Percentiles rank a stretch among this genome's conserved stretches.
phyloP scores from a whole-genome alignment of 1,140 invertebrate genomes.

The Neomicropteryx cornuta region DNA sequence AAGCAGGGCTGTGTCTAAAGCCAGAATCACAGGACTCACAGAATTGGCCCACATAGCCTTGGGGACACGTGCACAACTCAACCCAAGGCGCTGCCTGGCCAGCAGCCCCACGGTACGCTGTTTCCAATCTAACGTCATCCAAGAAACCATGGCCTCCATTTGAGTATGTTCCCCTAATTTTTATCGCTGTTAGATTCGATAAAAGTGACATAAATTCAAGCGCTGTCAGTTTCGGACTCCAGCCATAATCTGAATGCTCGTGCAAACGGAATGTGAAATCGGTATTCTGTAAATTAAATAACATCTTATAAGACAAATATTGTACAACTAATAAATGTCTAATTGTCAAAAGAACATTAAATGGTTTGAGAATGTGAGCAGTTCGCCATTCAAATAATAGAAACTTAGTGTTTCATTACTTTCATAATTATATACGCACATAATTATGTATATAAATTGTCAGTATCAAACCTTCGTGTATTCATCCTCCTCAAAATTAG shows the following conservation, averaged over 20 bases:
- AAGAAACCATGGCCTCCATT: slow-evolving; percentile 74
- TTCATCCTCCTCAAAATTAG: too few relatives aligned
- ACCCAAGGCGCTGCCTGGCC: slow-evolving; percentile 83
- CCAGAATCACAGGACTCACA: slow-evolving; percentile 95
- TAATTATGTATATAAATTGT: too few relatives aligned
- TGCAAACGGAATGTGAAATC: slow-evolving; percentile 78
- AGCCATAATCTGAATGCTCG: slow-evolving; percentile 82
- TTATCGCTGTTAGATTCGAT: slow-evolving; percentile 87
- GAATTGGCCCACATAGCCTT: slow-evolving; percentile 88
- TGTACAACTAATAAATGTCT: too few relatives aligned
- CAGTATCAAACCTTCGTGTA: too few relatives aligned
- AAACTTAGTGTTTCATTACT: too few relatives aligned
- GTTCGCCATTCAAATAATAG: too few relatives aligned
- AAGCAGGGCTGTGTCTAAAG: slow-evolving; percentile 79
- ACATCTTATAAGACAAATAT: too few relatives aligned
- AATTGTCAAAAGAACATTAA: too few relatives aligned
- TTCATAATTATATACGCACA: too few relatives aligned
- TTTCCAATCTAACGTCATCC: slow-evolving; percentile 79
- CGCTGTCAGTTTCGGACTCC: slow-evolving; percentile 78
- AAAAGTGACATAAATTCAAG: slow-evolving; percentile 85
- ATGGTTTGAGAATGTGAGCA: too few relatives aligned
- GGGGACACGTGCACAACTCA: slow-evolving; percentile 87
- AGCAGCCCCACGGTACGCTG: slow-evolving; percentile 72
- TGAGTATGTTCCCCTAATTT: slow-evolving; percentile 86
- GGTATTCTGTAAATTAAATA: slow-evolving; percentile 43